Evolutionary conservation across 2,888 invertebrate species (phyloP), one percentile per base, ranked within the genome.

Genomic region (Eustalomyia histrio): DNA sequence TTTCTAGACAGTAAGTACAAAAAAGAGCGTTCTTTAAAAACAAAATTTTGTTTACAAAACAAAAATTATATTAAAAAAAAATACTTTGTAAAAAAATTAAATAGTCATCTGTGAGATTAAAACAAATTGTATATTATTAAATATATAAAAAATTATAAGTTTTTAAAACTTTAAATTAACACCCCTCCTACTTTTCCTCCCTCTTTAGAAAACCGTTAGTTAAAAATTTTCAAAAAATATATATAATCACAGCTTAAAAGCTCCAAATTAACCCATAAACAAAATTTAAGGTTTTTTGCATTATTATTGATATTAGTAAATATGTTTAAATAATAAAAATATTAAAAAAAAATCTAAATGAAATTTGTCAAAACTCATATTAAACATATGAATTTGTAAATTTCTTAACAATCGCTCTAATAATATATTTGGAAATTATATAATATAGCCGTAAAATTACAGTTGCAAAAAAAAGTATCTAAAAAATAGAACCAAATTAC

Each of bases 71-170:
- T 53, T 64, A 55, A 71, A 9, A 16, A 21, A 55, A 75, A 69
- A 18, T 71, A 17, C 29, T 33, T 29, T 33, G 21, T 52, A 18
- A 60, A 65, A n/a, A 58, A 43, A 61, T 60, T 82, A 80, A 82
- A 85, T 85, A 85, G 84, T 84, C 84, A 86, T 84, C 85, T 86
- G 85, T 86, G 86, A 86, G 86, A 85, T 85, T 86, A 83, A 76
- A 68, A 76, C 79, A 33, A 33, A 73, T 47, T 52, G 52, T 43
- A 52, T 33, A 60, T 60, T 39, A 68, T 53, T 17, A 55, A 55
- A 76, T 21, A 50, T 67, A 63, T 71, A 71, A 12, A 52, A 76
- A 24, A 76, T 53, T 75, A 55, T 69, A 58, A 83, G 76, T 79
- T 72, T 78, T 75, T 55, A 79, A 82, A 78, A 76, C 76, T 82